Conservation (phyloP, 1,140 invertebrate genomes). For the Diorhabda carinulata region DNA sequence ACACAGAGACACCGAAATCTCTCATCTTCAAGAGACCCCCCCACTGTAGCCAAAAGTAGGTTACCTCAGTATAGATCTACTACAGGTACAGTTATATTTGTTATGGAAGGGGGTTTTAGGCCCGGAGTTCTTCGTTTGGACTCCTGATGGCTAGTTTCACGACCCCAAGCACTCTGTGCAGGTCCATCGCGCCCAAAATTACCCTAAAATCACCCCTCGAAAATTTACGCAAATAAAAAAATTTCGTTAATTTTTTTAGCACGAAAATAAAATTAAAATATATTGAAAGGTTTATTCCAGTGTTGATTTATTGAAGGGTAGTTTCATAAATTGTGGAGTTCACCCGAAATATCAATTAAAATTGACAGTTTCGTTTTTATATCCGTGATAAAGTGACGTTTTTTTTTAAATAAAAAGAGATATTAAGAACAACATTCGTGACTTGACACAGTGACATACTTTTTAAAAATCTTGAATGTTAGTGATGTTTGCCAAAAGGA, state of each 20-base stretch:
- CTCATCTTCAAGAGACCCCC: constrained; percentile 26
- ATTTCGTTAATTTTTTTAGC: not conserved
- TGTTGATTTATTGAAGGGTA: constrained; percentile 5
- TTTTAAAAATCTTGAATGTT: constrained; percentile 19
- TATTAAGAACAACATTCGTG: not conserved
- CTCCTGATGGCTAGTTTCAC: constrained; percentile 39
- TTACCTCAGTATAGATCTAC: constrained; percentile 45
- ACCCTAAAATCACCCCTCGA: constrained; percentile 15
- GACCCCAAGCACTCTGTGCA: constrained; percentile 29
- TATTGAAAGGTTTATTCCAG: not conserved
- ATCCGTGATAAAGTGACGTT: too few species aligned
- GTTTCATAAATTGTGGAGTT: constrained; percentile 1
- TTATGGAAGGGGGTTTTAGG: constrained; percentile 36
- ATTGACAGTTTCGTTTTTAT: too few species aligned
- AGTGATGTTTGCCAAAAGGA: constrained; percentile 32
- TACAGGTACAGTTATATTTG: constrained; percentile 47
- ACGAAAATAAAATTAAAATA: not conserved
- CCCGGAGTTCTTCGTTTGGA: constrained; percentile 38
- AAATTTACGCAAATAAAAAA: not conserved
- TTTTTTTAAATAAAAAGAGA: not conserved
- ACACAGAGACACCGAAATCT: constrained; percentile 25
- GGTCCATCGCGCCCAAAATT: constrained; percentile 28
- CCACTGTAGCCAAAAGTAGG: constrained; percentile 38
- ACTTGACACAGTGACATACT: constrained; percentile 39
- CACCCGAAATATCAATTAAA: too few species aligned